Conservation (phyloP, 2,888 invertebrate species). For the Sinopyrophorus schimmeli region DNA sequence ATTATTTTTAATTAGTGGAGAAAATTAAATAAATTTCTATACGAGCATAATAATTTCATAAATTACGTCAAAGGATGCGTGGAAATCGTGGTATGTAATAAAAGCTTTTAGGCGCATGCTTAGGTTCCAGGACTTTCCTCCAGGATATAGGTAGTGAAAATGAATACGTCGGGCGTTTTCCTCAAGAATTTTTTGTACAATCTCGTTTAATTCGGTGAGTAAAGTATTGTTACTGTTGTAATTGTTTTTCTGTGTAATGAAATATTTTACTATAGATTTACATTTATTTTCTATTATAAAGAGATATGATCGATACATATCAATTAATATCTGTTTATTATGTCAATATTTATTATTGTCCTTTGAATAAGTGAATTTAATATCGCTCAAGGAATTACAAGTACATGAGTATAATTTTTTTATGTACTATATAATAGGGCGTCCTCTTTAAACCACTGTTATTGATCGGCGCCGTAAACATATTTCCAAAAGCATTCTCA, state of each 20-base stretch:
- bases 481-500: slow-evolving; percentile 21
- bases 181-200: slow-evolving; percentile 18
- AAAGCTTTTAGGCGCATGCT: slow-evolving; percentile 30
- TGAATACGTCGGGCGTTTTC: slow-evolving; percentile 32
- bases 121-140: slow-evolving; percentile 31
- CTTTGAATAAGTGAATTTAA: not conserved
- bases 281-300: too few relatives aligned
- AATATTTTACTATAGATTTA: too few relatives aligned
- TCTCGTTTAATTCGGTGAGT: slow-evolving; percentile 14
- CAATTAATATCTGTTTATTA: too few relatives aligned
- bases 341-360: not conserved
- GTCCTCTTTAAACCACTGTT: slow-evolving; percentile 26
- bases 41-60: too few relatives aligned
- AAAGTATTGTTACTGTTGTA: not conserved
- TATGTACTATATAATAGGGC: slow-evolving; percentile 12
- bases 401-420: not conserved
- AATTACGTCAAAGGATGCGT: slow-evolving; percentile 19
- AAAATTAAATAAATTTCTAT: too few relatives aligned
- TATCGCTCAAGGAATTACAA: not conserved
- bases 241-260: not conserved
- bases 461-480: slow-evolving; percentile 22
- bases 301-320: too few relatives aligned
- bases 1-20: too few relatives aligned
- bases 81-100: slow-evolving; percentile 24
- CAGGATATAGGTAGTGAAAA: slow-evolving; percentile 22